These are phyloP conservation scores for Gerris lacustris DNA, from an alignment of 2,888 invertebrate species.

Conservation along the genomic window DNA sequence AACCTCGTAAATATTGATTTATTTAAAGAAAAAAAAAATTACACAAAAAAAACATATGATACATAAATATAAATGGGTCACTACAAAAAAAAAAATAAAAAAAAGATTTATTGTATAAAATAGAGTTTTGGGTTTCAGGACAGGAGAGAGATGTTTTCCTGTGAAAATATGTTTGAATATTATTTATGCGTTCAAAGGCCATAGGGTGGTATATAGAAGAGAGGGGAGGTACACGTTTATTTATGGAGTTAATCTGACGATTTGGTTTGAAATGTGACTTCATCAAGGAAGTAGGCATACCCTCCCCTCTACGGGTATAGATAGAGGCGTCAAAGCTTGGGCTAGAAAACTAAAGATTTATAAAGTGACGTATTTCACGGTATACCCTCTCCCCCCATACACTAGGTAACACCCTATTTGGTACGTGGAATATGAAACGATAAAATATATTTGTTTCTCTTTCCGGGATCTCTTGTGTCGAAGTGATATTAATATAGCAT, in stretches of 20 bases:
- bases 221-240: background rate
- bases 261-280: background rate
- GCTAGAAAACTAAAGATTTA: background rate
- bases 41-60: background rate
- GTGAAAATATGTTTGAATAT: background rate
- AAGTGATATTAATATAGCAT: no score
- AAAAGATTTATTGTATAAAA: conserved; percentile 1
- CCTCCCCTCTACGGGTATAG: background rate
- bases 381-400: no score
- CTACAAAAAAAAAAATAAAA: background rate
- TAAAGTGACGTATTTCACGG: background rate
- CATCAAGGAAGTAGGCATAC: background rate
- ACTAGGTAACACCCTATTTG: no score
- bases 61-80: background rate
- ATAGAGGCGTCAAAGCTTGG: background rate
- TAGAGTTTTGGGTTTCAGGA: background rate
- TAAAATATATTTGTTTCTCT: no score
- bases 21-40: background rate
- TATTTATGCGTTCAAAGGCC: background rate
- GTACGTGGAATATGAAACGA: no score
- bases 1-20: no score
- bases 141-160: background rate
- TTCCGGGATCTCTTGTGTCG: no score
- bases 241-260: conserved; percentile 1
- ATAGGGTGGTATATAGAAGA: background rate